Evolutionary conservation across 2,797 vertebrate genomes (phyloP).

Genomic region (Melanotaenia nigrans): DNA sequence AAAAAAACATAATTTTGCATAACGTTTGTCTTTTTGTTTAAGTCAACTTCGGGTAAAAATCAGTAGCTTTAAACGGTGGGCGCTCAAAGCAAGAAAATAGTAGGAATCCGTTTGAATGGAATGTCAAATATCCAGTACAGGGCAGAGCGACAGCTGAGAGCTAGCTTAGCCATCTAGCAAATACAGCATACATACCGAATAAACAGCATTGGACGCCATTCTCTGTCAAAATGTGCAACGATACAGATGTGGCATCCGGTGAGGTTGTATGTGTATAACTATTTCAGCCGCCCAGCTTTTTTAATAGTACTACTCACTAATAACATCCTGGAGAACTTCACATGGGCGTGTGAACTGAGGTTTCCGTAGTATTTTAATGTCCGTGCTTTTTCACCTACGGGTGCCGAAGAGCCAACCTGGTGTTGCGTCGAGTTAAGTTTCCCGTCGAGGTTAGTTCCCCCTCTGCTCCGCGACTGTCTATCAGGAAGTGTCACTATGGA

Average conservation of each 20-base stretch:
- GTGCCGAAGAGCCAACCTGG: constrained; percentile 29
- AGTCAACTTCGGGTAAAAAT: not conserved
- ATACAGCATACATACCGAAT: constrained; percentile 71
- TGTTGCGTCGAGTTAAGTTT: too few species aligned
- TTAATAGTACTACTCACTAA: accelerated
- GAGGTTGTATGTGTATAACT: not conserved
- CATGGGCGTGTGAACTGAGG: constrained; percentile 68
- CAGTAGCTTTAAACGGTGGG: too few species aligned
- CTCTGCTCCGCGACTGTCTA: too few species aligned
- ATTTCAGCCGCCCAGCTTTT: not conserved
- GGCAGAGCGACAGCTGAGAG: not conserved
- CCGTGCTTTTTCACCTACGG: constrained; percentile 59
- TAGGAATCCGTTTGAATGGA: constrained; percentile 24
- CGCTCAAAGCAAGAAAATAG: not conserved
- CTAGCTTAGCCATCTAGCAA: constrained; percentile 36
- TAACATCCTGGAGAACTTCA: constrained; percentile 28
- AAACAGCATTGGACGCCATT: constrained; percentile 76
- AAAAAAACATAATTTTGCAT: not conserved
- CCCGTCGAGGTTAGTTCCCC: too few species aligned
- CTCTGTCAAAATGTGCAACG: constrained; percentile 11
- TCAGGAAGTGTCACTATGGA: too few species aligned
- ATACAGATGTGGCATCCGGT: constrained; percentile 29
- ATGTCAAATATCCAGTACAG: constrained; percentile 30
- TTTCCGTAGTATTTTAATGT: constrained; percentile 52
- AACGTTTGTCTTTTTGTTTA: not conserved